phyloP scores from a whole-genome alignment of 2,797 vertebrate species.

The Enoplosus armatus region DNA sequence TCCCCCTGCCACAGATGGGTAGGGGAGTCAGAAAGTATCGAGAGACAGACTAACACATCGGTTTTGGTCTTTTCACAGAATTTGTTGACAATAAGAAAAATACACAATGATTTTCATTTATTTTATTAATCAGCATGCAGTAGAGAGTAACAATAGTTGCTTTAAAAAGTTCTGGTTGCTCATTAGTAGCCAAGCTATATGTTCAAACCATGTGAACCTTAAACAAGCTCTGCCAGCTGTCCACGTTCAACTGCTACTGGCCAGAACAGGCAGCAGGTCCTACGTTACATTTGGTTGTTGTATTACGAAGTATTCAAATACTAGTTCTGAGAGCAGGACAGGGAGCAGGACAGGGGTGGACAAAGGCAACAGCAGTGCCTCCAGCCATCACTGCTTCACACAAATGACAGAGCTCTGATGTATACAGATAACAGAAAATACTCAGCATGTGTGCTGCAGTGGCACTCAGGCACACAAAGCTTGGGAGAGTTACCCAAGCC shows the following conservation, averaged over 20 bases:
- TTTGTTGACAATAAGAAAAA: no score
- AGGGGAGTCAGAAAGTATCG: neutral
- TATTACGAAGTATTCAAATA: slow-evolving; percentile 24
- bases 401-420: slow-evolving; percentile 16
- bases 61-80: neutral
- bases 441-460: slow-evolving; percentile 7
- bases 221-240: neutral
- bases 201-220: slow-evolving; percentile 10
- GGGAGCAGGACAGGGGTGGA: neutral
- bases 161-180: slow-evolving; percentile 1
- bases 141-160: neutral
- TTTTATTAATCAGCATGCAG: neutral
- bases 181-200: slow-evolving; percentile 1
- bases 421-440: slow-evolving; percentile 2
- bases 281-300: neutral
- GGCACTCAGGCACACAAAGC: neutral
- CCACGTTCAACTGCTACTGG: neutral
- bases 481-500: neutral
- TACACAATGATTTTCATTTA: neutral
- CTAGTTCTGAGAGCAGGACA: slow-evolving; percentile 19
- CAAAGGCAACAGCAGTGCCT: slow-evolving; percentile 4
- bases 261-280: neutral
- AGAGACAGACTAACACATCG: neutral
- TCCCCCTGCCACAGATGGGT: no score
- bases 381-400: slow-evolving; percentile 6